phyloP scores from a whole-genome alignment of 2,888 invertebrate species.

The Ochropleura plecta region DNA sequence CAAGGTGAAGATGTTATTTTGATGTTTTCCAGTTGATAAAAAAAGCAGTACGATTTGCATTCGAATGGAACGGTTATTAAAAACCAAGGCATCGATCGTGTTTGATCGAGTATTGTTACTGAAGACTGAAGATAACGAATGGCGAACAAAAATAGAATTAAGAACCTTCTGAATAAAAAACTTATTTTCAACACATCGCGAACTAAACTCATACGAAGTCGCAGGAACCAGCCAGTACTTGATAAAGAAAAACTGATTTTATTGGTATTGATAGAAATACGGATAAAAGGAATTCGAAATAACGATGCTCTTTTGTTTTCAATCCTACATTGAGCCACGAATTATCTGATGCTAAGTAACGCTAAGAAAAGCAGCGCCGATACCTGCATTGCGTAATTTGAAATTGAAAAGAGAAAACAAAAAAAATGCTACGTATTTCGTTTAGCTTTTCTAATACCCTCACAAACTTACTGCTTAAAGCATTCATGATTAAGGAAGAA shows the following conservation, averaged over 20 bases:
- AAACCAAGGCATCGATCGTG: no score
- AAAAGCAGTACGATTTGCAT: no score
- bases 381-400: slow-evolving; percentile 27
- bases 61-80: no score
- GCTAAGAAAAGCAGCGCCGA: not conserved
- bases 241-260: slow-evolving; percentile 6
- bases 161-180: no score
- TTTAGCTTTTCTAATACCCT: not conserved
- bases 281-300: not conserved
- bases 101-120: no score
- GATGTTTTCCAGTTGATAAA: no score
- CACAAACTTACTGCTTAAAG: not conserved
- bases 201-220: no score
- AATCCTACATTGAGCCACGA: not conserved
- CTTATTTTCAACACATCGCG: no score
- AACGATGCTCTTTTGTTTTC: slow-evolving; percentile 25
- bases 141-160: no score
- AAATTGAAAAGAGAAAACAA: slow-evolving; percentile 6
- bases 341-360: not conserved
- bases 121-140: no score
- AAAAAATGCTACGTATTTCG: not conserved
- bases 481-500: not conserved
- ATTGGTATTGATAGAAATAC: slow-evolving; percentile 7
- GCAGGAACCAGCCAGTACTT: not conserved
- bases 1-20: no score